Evolutionary conservation across 2,888 invertebrate genomes (phyloP).

Genomic region (Phytoseiulus persimilis): DNA sequence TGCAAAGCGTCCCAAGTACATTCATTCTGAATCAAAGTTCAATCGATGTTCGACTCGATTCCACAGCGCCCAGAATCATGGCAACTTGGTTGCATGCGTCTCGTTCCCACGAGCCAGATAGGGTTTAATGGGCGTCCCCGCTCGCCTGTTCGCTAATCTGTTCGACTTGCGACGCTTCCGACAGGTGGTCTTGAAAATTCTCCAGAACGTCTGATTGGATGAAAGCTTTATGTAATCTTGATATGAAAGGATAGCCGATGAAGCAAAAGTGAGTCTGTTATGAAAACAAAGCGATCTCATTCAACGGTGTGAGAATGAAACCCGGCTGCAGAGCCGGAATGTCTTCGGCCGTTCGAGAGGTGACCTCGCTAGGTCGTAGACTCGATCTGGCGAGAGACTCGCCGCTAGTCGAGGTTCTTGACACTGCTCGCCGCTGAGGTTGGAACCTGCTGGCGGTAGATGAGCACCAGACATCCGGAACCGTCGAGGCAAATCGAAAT

Average conservation of each 20-base stretch:
- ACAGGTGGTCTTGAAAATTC: background rate
- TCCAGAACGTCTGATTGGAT: background rate
- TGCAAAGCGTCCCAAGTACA: background rate
- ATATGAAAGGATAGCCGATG: background rate
- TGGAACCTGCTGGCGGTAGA: background rate
- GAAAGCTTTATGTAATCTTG: background rate
- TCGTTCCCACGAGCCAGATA: background rate
- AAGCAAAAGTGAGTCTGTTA: background rate
- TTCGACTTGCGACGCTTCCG: background rate
- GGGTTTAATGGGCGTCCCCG: background rate
- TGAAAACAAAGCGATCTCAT: background rate
- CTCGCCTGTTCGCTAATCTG: background rate
- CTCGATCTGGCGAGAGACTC: background rate
- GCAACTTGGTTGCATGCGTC: background rate
- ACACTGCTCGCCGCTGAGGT: background rate
- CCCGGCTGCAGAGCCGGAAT: background rate
- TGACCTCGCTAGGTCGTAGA: background rate
- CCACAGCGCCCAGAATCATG: too few species aligned
- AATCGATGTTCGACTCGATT: background rate
- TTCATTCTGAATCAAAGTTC: background rate
- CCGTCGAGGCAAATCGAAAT: background rate
- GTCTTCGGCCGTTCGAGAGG: background rate
- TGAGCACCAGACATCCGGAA: background rate
- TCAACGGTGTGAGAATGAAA: background rate
- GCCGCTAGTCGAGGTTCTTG: background rate